Percentiles rank a stretch among this genome's conserved stretches.
Conservation (phyloP, 2,797 vertebrate species). For the Uromys caudimaculatus region DNA sequence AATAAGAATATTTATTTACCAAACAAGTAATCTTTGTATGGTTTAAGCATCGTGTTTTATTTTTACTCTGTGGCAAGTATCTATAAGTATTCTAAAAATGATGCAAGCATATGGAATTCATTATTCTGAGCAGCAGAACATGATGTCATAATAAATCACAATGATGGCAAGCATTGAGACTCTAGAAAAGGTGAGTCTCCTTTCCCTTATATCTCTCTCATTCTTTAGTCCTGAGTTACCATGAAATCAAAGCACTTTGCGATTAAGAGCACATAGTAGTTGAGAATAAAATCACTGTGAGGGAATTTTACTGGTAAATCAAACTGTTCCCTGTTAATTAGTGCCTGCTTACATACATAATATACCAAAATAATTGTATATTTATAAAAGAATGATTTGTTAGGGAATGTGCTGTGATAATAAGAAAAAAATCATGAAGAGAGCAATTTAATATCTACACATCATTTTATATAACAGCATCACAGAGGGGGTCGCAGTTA, state of each 20-base stretch:
- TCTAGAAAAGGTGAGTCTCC: constrained; percentile 82
- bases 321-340: constrained; percentile 84
- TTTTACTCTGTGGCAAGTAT: constrained; percentile 65
- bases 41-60: constrained; percentile 60
- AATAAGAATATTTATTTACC: not conserved
- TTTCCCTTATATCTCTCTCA: constrained; percentile 73
- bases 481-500: constrained; percentile 80
- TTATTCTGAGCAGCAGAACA: constrained; percentile 68
- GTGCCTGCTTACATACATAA: constrained; percentile 75
- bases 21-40: constrained; percentile 62
- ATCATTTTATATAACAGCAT: constrained; percentile 79
- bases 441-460: constrained; percentile 83
- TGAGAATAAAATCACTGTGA: constrained; percentile 77
- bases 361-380: constrained; percentile 76
- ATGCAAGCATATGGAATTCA: constrained; percentile 80
- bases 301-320: constrained; percentile 81
- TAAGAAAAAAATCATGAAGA: constrained; percentile 76
- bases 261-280: not conserved
- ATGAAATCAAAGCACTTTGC: constrained; percentile 74
- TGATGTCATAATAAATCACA: constrained; percentile 75
- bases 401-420: constrained; percentile 81
- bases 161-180: constrained; percentile 62
- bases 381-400: constrained; percentile 84
- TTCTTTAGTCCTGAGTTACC: constrained; percentile 73
- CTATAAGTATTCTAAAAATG: constrained; percentile 83